Percentiles rank a stretch among this genome's conserved stretches.
Evolutionary conservation across 2,797 vertebrate genomes (phyloP).

Genomic region (Lycodopsis pacificus): DNA sequence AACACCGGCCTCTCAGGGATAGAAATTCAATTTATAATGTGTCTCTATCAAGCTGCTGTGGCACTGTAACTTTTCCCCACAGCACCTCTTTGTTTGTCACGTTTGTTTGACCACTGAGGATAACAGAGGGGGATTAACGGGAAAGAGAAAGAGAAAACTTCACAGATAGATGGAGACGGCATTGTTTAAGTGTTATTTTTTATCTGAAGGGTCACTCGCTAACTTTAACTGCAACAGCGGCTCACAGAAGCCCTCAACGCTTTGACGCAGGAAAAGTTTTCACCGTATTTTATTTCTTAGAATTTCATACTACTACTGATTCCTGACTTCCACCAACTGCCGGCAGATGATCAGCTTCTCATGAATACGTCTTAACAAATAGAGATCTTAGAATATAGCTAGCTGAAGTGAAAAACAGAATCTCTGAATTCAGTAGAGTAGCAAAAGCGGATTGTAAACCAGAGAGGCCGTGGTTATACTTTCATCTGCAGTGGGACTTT

Average conservation of each 20-base stretch:
- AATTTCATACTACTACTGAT: not conserved
- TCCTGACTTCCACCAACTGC: not conserved
- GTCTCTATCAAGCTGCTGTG: constrained; percentile 56
- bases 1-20: constrained; percentile 51
- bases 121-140: constrained; percentile 24
- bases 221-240: constrained; percentile 18
- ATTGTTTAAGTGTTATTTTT: constrained; percentile 44
- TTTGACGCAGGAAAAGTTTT: not conserved
- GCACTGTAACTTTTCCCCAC: constrained; percentile 39
- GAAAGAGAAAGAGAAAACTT: constrained; percentile 32
- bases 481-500: no score
- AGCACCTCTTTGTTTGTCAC: constrained; percentile 47
- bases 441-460: not conserved
- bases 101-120: constrained; percentile 55
- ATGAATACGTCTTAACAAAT: not conserved
- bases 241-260: not conserved
- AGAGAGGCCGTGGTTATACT: no score
- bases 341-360: not conserved
- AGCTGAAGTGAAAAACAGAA: not conserved
- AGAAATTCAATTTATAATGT: constrained; percentile 67
- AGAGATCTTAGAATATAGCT: not conserved
- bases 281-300: not conserved
- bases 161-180: not conserved
- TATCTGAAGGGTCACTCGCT: constrained; percentile 25
- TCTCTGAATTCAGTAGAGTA: not conserved